Conservation (phyloP, 2,113 vertebrate genomes). For the Mus spicilegus region DNA sequence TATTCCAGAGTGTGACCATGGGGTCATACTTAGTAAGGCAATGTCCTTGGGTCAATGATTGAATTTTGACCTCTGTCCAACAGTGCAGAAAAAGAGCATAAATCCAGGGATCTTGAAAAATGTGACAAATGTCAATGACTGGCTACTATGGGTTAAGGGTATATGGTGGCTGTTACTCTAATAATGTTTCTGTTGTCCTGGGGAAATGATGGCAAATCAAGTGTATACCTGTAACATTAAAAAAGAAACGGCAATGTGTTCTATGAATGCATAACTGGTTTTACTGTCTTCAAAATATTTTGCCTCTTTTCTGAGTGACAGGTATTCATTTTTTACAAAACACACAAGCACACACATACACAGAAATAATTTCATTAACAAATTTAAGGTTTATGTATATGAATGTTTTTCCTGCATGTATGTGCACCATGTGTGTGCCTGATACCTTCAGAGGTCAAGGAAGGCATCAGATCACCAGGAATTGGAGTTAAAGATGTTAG, state of each 20-base stretch:
- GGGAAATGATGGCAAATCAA: neutral
- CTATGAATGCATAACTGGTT: neutral
- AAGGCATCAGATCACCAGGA: neutral
- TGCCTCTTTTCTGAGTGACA: constrained; percentile 22
- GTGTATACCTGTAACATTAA: neutral
- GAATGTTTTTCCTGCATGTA: neutral
- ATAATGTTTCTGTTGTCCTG: constrained; percentile 11
- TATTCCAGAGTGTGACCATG: neutral
- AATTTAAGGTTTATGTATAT: neutral
- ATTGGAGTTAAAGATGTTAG: neutral
- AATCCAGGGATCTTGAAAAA: constrained; percentile 10
- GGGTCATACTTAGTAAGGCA: constrained; percentile 12
- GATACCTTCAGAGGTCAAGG: neutral
- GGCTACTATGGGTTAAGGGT: neutral
- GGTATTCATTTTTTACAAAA: neutral
- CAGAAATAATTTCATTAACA: neutral
- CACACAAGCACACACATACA: neutral
- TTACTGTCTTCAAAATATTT: constrained; percentile 45
- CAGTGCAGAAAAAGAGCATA: neutral
- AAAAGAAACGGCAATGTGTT: neutral
- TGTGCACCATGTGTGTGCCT: neutral
- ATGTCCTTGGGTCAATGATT: neutral
- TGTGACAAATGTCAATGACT: neutral
- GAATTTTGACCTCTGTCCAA: neutral
- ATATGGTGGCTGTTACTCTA: neutral